Evolutionary conservation across 2,888 invertebrate genomes (phyloP).

Genomic region (Calameuta pallipes): DNA sequence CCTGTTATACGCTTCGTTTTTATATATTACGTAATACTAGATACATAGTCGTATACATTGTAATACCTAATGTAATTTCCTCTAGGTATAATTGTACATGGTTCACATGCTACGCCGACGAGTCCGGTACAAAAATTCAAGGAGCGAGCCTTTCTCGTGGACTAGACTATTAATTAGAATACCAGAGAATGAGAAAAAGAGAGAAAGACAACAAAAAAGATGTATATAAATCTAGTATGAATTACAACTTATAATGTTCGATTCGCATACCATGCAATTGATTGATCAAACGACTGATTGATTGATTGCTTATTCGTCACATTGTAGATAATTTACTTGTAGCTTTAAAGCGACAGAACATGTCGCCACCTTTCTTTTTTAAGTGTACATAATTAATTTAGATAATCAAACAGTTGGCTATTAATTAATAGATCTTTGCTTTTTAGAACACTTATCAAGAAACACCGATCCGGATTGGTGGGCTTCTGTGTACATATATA

Average conservation of each 20-base stretch:
- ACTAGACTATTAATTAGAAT: not conserved
- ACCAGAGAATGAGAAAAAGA: not conserved
- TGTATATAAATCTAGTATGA: not conserved
- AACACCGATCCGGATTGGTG: not conserved
- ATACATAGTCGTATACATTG: not conserved
- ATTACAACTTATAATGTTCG: not conserved
- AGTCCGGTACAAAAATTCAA: not conserved
- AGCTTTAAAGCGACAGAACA: not conserved
- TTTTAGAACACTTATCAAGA: not conserved
- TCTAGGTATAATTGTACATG: not conserved
- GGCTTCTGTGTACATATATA: not conserved
- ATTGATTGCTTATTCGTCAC: not conserved
- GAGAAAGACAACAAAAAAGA: slow-evolving; percentile 1
- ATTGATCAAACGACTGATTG: not conserved
- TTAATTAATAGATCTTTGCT: not conserved
- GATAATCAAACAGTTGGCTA: not conserved
- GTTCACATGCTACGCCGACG: not conserved
- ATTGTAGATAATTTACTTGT: not conserved
- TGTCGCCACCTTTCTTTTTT: not conserved
- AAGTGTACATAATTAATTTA: not conserved
- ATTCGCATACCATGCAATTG: not conserved
- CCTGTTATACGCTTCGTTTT: not conserved
- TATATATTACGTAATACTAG: not conserved
- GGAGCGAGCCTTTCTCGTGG: not conserved
- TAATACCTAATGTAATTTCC: not conserved